phyloP scores from a whole-genome alignment of 2,797 vertebrate genomes.

The Monodelphis domestica region DNA sequence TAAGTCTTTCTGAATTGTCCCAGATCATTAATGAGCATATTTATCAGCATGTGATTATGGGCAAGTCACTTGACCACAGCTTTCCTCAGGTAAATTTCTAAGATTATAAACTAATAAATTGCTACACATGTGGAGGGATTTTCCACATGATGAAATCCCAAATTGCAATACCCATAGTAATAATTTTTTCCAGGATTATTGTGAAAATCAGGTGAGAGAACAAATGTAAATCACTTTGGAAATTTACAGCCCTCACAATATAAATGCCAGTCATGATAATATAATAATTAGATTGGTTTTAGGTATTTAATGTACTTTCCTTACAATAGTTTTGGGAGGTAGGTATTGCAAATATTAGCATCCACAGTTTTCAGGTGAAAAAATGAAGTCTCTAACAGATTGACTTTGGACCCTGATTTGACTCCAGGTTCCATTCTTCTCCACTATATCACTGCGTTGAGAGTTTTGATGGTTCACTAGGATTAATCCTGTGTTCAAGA shows the following conservation, averaged over 20 bases:
- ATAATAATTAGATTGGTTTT: not conserved
- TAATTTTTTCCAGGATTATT: not conserved
- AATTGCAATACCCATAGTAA: not conserved
- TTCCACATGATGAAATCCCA: not conserved
- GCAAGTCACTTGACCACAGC: not conserved
- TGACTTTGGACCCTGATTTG: not conserved
- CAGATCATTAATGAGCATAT: no score
- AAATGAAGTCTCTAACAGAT: not conserved
- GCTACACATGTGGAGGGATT: not conserved
- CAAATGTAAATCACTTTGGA: not conserved
- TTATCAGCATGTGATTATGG: not conserved
- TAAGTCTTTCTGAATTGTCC: no score
- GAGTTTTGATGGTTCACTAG: not conserved
- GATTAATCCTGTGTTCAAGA: not conserved
- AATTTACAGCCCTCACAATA: not conserved
- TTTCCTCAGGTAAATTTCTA: not conserved
- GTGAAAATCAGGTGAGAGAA: not conserved
- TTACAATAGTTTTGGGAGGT: not conserved
- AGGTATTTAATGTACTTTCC: not conserved
- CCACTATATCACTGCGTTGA: not conserved
- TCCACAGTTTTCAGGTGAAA: not conserved
- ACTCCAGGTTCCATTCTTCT: not conserved
- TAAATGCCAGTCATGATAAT: not conserved
- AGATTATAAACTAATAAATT: not conserved
- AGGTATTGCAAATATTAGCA: not conserved